Base-by-base conservation (phyloP, 2,888 invertebrate species). In the Anoplius nigerrimus region DNA sequence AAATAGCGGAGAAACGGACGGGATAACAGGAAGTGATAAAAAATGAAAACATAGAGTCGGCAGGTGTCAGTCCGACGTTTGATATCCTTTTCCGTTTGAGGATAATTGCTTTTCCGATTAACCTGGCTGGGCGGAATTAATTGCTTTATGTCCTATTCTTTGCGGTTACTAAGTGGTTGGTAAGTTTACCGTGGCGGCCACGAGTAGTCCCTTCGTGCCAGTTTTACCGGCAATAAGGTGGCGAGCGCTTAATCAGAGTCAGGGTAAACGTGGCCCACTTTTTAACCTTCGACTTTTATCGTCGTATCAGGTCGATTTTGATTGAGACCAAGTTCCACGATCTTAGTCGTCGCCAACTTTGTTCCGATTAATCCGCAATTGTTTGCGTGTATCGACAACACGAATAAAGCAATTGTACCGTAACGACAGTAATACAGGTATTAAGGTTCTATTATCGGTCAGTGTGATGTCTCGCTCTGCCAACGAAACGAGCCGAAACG, bases 211-310 rank as follows among this genome's bases (percentile, higher is more conserved):
- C 55, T 51, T 48, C 59, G 58, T 27, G 60, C 15, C 56, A 69
- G 61, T 70, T 78, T 78, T 69, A 72, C 63, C 56, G 72, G 66
- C 72, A 65, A 69, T 74, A 79, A 79, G 68, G 66, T 71, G 64
- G 51, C 69, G 67, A 62, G 53, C 65, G 65, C 60, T 77, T 79
- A 81, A 83, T 84, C 77, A 82, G 79, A 75, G 78, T 68, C 69
- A 68, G 34, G 63, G 79, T 72, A 81, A 82, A 83, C 77, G 76
- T 63, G 76, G 71, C 76, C 72, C 65, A 72, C 56, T 81, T 83
- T 76, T 78, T 72, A 72, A 65, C 57, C n/a, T 48, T 6, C 8
- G 34, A 34, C 34, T 34, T 34, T 34, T 34, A 6, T 34, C 34
- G 16, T 57, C 15, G 46, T 58, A 52, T 43, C 46, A 8, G 34